phyloP scores from a whole-genome alignment of 2,797 vertebrate genomes.

The Poecilia gillii region DNA sequence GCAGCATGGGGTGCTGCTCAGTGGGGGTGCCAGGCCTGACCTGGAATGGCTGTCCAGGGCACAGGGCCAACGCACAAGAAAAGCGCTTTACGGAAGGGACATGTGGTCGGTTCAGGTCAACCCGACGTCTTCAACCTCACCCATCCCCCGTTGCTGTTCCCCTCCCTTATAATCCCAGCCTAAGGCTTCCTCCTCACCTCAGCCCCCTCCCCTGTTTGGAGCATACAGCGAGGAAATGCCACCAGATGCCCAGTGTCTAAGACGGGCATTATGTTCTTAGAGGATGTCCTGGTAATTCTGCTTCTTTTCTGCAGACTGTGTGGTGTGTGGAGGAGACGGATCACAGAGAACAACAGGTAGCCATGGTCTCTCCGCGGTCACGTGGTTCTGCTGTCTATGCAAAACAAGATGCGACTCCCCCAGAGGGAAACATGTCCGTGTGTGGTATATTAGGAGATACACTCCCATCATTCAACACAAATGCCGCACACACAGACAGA shows the following conservation, averaged over 20 bases:
- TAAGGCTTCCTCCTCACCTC: constrained; percentile 59
- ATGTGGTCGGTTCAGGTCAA: constrained; percentile 83
- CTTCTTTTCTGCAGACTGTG: constrained; percentile 62
- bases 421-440: constrained; percentile 49
- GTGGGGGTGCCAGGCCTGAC: constrained; percentile 55
- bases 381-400: constrained; percentile 35
- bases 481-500: constrained; percentile 6
- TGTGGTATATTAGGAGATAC: constrained; percentile 23
- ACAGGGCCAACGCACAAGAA: constrained; percentile 58
- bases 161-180: constrained; percentile 80
- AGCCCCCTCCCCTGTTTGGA: constrained; percentile 69
- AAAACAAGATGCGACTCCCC: constrained; percentile 53
- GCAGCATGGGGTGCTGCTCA: constrained; percentile 34
- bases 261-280: constrained; percentile 87
- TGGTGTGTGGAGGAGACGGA: constrained; percentile 35
- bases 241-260: constrained; percentile 87
- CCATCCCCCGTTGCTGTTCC: constrained; percentile 69
- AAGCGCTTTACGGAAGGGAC: constrained; percentile 74
- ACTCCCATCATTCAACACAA: constrained; percentile 18
- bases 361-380: constrained; percentile 43
- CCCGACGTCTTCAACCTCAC: constrained; percentile 52
- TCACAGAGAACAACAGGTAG: constrained; percentile 62
- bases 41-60: constrained; percentile 66
- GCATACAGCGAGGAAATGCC: constrained; percentile 74
- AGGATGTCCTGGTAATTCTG: constrained; percentile 77